Evolutionary conservation across 2,797 vertebrate genomes (phyloP).

Genomic region (Labroides dimidiatus): DNA sequence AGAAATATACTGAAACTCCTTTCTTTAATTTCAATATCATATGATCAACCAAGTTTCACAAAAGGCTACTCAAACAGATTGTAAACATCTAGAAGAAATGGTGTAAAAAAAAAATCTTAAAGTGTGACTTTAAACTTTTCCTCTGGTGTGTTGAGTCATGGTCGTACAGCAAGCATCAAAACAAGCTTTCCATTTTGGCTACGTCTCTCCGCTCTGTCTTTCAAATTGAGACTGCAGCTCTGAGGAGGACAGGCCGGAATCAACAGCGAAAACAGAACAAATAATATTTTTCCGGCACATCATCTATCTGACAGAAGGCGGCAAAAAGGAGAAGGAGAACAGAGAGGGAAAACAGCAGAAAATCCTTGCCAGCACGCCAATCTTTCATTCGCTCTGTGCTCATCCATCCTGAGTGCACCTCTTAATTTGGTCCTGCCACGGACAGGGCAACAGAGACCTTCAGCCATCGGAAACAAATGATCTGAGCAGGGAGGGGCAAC

Average conservation of each 20-base stretch:
- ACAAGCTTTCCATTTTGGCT: conserved; percentile 21
- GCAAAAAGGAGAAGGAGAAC: conserved; percentile 57
- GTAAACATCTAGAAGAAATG: not conserved
- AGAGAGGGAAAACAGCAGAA: conserved; percentile 59
- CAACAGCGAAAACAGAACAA: conserved; percentile 76
- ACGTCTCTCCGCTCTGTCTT: conserved; percentile 57
- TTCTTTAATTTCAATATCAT: too few relatives aligned
- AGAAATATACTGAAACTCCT: too few relatives aligned
- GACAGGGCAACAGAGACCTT: conserved; percentile 85
- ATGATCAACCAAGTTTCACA: too few relatives aligned
- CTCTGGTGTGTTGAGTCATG: not conserved
- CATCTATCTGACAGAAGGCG: conserved; percentile 81
- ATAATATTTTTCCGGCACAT: conserved; percentile 78
- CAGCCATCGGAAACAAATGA: conserved; percentile 86
- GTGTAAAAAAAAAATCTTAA: not conserved
- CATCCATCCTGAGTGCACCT: conserved; percentile 85
- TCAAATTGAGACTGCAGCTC: conserved; percentile 71
- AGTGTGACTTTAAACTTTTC: conserved; percentile 8
- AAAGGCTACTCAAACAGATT: not conserved
- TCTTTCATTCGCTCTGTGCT: conserved; percentile 80
- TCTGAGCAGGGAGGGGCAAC: conserved; percentile 77
- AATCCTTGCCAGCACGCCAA: conserved; percentile 78
- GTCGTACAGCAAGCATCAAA: conserved; percentile 12
- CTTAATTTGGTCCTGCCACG: conserved; percentile 86
- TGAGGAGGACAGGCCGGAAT: conserved; percentile 69